These are phyloP conservation scores for Noctua janthe DNA, from an alignment of 2,888 invertebrate species.

Conservation along the genomic window DNA sequence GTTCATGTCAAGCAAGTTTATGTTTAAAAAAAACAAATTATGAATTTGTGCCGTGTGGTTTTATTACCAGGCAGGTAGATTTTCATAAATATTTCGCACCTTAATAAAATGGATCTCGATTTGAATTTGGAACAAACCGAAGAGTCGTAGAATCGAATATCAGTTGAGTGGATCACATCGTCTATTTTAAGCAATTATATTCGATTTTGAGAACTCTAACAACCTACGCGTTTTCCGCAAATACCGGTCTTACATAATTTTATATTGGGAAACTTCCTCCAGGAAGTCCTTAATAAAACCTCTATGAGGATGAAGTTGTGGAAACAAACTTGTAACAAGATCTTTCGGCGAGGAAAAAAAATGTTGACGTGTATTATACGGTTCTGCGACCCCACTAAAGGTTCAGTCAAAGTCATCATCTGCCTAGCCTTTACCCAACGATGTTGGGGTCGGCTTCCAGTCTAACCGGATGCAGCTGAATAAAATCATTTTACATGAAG, in stretches of 20 bases:
- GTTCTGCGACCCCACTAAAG: background rate
- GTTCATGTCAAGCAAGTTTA: too few species aligned
- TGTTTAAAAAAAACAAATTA: background rate
- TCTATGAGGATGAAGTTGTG: background rate
- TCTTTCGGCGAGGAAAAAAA: background rate
- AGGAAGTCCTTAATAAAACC: background rate
- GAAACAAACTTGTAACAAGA: conserved; percentile 3
- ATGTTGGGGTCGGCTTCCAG: too few species aligned
- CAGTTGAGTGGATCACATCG: background rate
- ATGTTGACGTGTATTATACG: too few species aligned
- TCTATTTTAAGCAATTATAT: conserved; percentile 17
- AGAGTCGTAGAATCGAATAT: background rate
- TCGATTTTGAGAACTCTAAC: conserved; percentile 16
- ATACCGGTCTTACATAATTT: conserved; percentile 16
- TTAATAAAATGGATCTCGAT: background rate
- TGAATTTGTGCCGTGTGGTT: background rate
- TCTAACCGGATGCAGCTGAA: too few species aligned
- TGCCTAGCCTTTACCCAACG: too few species aligned
- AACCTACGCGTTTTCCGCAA: conserved; percentile 18
- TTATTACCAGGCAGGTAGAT: background rate
- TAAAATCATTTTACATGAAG: too few species aligned
- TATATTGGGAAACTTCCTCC: conserved; percentile 25
- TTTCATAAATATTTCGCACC: background rate
- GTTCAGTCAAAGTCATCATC: background rate
- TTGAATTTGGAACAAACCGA: conserved; percentile 1